Percentiles rank a stretch among this genome's conserved stretches.
phyloP scores from a whole-genome alignment of 2,797 vertebrate species.

The Gymnothorax javanicus region DNA sequence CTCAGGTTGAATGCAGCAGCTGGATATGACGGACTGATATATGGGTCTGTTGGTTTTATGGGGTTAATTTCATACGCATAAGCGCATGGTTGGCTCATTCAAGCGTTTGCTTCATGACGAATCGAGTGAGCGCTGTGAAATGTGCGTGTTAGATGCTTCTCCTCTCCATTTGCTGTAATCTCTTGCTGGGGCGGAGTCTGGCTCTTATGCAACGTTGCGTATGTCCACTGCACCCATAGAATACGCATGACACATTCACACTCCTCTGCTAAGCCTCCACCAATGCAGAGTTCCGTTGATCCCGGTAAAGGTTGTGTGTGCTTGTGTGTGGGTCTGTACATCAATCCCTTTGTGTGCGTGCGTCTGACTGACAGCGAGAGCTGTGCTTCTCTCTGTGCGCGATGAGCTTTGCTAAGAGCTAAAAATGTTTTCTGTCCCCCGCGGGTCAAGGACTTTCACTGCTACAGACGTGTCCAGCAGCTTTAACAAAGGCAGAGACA shows the following conservation, averaged over 20 bases:
- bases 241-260: not conserved
- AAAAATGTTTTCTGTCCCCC: not conserved
- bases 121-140: not conserved
- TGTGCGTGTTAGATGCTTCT: not conserved
- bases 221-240: not conserved
- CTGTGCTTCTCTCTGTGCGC: not conserved
- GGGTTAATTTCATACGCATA: no score
- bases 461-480: not conserved
- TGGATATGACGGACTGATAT: no score
- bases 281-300: not conserved
- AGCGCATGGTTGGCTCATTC: no score
- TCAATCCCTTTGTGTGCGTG: not conserved
- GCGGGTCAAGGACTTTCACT: not conserved
- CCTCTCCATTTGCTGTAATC: not conserved
- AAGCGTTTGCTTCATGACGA: not conserved
- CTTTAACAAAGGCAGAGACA: not conserved
- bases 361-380: not conserved
- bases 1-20: no score
- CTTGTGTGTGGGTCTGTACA: not conserved
- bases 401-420: not conserved
- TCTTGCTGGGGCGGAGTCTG: not conserved
- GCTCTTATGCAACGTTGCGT: not conserved
- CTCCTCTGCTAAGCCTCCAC: not conserved
- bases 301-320: not conserved
- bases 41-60: no score